Evolutionary conservation across 2,113 vertebrate species (phyloP).

Genomic region (Falco punctatus): DNA sequence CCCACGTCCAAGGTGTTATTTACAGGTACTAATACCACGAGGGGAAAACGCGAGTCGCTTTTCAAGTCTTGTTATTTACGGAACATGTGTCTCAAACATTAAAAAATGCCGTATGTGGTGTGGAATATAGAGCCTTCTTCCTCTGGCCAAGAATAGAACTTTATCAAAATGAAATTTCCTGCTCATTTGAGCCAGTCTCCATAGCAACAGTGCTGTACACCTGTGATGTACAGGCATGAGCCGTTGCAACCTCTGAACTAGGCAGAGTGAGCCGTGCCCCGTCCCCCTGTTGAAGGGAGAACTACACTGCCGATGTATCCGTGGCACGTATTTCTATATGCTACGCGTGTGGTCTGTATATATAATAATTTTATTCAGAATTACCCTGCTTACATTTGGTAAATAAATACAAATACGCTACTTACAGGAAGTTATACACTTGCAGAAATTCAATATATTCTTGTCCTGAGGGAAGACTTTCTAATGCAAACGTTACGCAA

Average conservation of each 20-base stretch:
- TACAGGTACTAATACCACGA: neutral
- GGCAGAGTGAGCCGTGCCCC: neutral
- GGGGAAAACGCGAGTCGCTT: neutral
- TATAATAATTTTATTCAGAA: neutral
- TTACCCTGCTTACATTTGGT: neutral
- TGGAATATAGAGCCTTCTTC: constrained; percentile 14
- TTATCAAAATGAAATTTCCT: constrained; percentile 52
- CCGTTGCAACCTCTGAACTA: constrained; percentile 1
- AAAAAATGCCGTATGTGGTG: constrained; percentile 5
- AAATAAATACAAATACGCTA: constrained; percentile 26
- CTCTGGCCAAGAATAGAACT: constrained; percentile 50
- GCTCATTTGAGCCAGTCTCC: constrained; percentile 23
- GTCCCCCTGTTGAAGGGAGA: neutral
- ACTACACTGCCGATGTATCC: neutral
- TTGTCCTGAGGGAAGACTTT: constrained; percentile 47
- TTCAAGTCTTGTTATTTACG: neutral
- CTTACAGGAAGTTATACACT: constrained; percentile 10
- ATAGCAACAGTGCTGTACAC: constrained; percentile 46
- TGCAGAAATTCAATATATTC: constrained; percentile 31
- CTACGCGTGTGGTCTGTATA: neutral
- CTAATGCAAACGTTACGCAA: neutral
- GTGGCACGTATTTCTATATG: neutral
- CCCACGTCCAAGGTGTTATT: neutral
- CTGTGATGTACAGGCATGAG: neutral
- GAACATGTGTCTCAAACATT: neutral